Evolutionary conservation across 2,888 invertebrate species (phyloP), one percentile per base, ranked within the genome.

Genomic region (Mellilla xanthometata): DNA sequence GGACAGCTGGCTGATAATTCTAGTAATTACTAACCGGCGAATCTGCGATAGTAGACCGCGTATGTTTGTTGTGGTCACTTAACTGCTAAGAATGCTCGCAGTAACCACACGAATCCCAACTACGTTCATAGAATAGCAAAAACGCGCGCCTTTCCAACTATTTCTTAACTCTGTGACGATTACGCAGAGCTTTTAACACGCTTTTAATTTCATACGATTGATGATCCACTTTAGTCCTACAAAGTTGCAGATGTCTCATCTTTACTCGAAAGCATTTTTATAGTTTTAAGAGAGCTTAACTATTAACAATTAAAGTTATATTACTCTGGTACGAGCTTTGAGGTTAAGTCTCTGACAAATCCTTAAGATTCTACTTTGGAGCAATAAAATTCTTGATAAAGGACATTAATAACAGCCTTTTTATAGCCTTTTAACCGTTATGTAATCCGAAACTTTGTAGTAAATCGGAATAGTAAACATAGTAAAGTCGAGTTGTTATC

Each of bases 1-100:
- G 66, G 73, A 76, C 79, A 72, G 77, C 76, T 69, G 70, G 71
- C 65, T 71, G 71, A 69, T 80, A 77, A 83, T 81, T 76, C 65
- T 58, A 50, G 75, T 72, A 84, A 87, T 84, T 85, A 82, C n/a
- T n/a, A n/a, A n/a, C n/a, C 69, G 70, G 67, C 72, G 64, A 76
- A 72, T 68, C 69, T 74, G 71, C 66, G 65, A 67, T 69, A 65
- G 62, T 68, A 62, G 67, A 65, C 60, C 65, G 52, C 56, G 47
- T 58, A 31, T 36, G 28, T 35, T 49, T 44, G 33, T 10, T 9
- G 38, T 40, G 47, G 44, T 44, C 41, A 38, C 30, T 50, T 34
- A 39, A 43, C 27, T 44, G 47, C 42, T 22, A 60, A 65, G 68
- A 69, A 72, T 35, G 41, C 26, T 10, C 7, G 11, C 62, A 67